Percentiles rank a stretch among this genome's conserved stretches.
Evolutionary conservation across 2,797 vertebrate genomes (phyloP).

Genomic region (Trachops cirrhosus): DNA sequence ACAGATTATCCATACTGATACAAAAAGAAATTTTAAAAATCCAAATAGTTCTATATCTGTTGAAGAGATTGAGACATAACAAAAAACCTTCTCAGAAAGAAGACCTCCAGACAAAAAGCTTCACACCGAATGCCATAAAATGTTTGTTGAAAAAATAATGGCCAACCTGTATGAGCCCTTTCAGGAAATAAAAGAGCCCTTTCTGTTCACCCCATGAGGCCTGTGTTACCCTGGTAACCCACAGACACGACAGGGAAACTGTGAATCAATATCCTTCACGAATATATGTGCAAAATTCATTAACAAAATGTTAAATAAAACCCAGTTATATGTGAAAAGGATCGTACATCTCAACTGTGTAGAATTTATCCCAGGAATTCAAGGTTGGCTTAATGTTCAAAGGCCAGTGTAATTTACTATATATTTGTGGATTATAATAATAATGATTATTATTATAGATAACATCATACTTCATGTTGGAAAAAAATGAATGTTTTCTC

Average conservation of each 20-base stretch:
- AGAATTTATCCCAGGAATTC: neutral
- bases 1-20: neutral
- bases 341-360: too few species aligned
- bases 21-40: neutral
- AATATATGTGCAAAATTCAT: neutral
- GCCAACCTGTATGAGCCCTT: neutral
- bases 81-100: neutral
- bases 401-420: neutral
- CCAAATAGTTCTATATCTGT: neutral
- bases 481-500: neutral
- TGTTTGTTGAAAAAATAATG: neutral
- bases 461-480: neutral
- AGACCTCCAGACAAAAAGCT: neutral
- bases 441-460: neutral
- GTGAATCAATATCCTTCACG: too few species aligned
- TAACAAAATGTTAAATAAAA: neutral
- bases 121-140: neutral
- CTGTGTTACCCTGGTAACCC: neutral
- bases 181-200: neutral
- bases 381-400: neutral
- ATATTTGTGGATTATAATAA: neutral
- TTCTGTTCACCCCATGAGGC: neutral
- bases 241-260: neutral
- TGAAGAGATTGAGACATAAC: neutral
- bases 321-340: neutral